Conservation (phyloP, 2,888 invertebrate species). For the Eupithecia subfuscata region DNA sequence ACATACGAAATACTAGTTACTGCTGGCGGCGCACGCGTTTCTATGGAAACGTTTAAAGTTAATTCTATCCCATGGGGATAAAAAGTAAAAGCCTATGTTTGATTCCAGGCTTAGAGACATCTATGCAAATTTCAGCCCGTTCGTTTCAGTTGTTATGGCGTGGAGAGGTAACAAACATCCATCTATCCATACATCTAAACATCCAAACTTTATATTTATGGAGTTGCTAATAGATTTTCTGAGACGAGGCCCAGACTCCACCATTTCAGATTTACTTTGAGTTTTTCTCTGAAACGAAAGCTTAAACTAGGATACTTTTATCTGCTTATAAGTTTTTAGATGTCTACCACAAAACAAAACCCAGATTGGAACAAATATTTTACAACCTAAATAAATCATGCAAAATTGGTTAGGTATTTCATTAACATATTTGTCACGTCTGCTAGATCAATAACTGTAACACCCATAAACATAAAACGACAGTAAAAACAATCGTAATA, state of each 20-base stretch:
- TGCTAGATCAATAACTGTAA: background rate
- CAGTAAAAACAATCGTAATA: background rate
- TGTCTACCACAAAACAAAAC: background rate
- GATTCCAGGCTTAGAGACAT: too few species aligned
- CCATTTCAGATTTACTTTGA: background rate
- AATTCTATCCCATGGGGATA: too few species aligned
- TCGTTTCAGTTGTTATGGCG: too few species aligned
- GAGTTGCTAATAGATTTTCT: too few species aligned
- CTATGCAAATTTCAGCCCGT: too few species aligned
- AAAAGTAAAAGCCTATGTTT: too few species aligned
- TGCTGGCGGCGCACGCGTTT: too few species aligned
- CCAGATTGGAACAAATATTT: background rate
- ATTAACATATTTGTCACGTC: background rate
- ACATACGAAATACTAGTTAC: background rate
- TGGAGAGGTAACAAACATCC: too few species aligned
- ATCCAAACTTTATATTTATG: background rate
- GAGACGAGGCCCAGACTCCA: background rate
- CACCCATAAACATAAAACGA: background rate
- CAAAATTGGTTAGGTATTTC: background rate
- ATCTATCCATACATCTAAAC: too few species aligned
- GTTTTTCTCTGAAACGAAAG: background rate
- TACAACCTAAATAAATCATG: background rate
- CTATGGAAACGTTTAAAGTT: too few species aligned
- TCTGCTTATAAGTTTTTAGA: background rate
- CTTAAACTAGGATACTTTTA: background rate